Percentiles rank a stretch among this genome's conserved stretches.
Conservation (phyloP, 2,113 vertebrate species). For the Strigops habroptila region DNA sequence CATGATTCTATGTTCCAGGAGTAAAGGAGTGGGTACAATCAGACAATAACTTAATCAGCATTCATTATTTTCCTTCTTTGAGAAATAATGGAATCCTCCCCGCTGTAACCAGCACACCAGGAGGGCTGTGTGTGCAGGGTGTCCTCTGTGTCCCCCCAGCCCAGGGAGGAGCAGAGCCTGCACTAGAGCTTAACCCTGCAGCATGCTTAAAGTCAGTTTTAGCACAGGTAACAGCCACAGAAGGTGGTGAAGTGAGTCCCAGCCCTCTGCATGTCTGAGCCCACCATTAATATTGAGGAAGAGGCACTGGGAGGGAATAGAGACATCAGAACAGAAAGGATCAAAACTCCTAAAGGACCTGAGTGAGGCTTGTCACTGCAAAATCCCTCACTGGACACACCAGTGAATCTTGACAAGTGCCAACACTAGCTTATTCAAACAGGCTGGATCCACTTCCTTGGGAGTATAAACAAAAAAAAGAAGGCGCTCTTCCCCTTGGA, state of each 20-base stretch:
- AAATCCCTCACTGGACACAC: no score
- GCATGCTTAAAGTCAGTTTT: accelerated
- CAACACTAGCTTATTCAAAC: accelerated
- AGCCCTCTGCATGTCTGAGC: not conserved
- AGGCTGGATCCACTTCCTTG: not conserved
- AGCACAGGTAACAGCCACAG: accelerated
- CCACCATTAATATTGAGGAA: not conserved
- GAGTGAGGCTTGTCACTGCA: not conserved
- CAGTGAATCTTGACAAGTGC: not conserved
- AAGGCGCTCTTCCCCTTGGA: not conserved
- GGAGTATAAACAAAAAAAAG: accelerated
- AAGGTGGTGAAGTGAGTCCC: accelerated
- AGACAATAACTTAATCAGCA: not conserved
- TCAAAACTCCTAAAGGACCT: not conserved
- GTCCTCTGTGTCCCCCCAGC: not conserved
- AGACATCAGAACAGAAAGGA: not conserved
- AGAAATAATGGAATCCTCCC: not conserved
- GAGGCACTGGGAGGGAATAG: not conserved
- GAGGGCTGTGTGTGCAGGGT: not conserved
- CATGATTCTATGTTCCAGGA: not conserved
- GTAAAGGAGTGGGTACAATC: not conserved
- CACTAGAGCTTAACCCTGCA: accelerated
- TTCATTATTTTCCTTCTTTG: not conserved
- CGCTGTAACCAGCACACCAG: not conserved
- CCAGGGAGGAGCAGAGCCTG: not conserved